Evolutionary conservation across 2,797 vertebrate genomes (phyloP).

Genomic region (Ispidina picta): DNA sequence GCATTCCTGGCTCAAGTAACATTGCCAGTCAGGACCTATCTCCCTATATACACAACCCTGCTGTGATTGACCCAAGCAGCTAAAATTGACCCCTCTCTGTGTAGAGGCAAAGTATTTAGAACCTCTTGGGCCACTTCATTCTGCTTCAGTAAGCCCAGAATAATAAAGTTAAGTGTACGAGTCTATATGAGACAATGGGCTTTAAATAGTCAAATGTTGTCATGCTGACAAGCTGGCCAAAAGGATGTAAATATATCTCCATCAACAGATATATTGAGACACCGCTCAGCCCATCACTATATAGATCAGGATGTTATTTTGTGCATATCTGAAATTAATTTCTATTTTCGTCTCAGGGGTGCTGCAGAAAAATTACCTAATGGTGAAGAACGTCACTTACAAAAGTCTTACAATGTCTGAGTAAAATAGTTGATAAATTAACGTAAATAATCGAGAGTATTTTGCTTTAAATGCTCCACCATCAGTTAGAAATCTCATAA

Average conservation of each 20-base stretch:
- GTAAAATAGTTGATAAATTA: not conserved
- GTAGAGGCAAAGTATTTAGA: not conserved
- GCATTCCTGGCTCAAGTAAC: not conserved
- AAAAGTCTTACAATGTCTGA: not conserved
- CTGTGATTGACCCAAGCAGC: not conserved
- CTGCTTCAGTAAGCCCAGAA: not conserved
- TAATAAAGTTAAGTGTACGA: not conserved
- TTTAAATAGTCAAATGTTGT: not conserved
- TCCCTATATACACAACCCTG: rapidly evolving
- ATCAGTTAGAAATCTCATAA: not conserved
- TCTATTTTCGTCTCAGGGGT: not conserved
- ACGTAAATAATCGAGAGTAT: not conserved
- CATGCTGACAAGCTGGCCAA: not conserved
- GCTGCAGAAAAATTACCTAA: not conserved
- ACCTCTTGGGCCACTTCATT: not conserved
- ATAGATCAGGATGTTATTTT: not conserved
- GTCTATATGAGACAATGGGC: not conserved
- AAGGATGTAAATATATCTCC: not conserved
- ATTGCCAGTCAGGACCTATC: not conserved
- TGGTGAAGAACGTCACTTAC: not conserved
- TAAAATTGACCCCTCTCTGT: not conserved
- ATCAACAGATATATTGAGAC: rapidly evolving
- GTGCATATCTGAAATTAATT: not conserved
- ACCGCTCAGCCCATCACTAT: not conserved
- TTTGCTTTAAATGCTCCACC: not conserved